A percentile compares a stretch with the other conserved stretches of the same genome.
These are phyloP conservation scores for Branchinecta lynchi DNA, from an alignment of 1,140 invertebrate species.

Conservation along the genomic window DNA sequence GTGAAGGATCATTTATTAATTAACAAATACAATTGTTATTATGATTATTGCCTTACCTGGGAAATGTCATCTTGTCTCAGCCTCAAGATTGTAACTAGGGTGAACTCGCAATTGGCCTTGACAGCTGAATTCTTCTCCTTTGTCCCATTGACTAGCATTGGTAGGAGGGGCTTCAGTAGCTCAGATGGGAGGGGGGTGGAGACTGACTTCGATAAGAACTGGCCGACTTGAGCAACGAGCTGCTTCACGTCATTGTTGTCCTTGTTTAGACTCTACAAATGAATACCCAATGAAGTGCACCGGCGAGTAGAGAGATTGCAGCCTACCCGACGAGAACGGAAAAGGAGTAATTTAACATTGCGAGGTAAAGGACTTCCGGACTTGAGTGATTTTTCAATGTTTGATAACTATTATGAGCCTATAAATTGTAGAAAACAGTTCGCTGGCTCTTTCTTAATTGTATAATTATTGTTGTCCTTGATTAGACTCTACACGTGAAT, in stretches of 20 bases:
- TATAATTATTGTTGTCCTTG: slow-evolving; percentile 80
- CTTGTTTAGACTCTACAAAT: slow-evolving; percentile 73
- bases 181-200: slow-evolving; percentile 46
- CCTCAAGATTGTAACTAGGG: slow-evolving; percentile 64
- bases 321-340: too few species aligned
- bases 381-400: too few species aligned
- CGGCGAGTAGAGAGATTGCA: too few species aligned
- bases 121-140: slow-evolving; percentile 95
- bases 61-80: slow-evolving; percentile 56
- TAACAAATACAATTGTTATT: too few species aligned
- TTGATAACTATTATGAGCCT: too few species aligned
- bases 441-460: too few species aligned
- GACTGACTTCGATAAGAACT: slow-evolving; percentile 47
- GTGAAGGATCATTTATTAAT: too few species aligned
- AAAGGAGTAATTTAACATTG: too few species aligned
- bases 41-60: slow-evolving; percentile 39
- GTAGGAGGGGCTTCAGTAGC: slow-evolving; percentile 58
- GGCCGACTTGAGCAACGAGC: slow-evolving; percentile 62
- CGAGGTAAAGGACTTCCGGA: too few species aligned
- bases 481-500: slow-evolving; percentile 62
- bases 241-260: slow-evolving; percentile 86
- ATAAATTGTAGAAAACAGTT: too few species aligned
- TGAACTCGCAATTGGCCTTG: slow-evolving; percentile 79
- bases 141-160: slow-evolving; percentile 86
- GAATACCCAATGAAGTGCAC: slow-evolving; percentile 20